phyloP scores from a whole-genome alignment of 2,797 vertebrate genomes.

The Phylloscopus collybita region DNA sequence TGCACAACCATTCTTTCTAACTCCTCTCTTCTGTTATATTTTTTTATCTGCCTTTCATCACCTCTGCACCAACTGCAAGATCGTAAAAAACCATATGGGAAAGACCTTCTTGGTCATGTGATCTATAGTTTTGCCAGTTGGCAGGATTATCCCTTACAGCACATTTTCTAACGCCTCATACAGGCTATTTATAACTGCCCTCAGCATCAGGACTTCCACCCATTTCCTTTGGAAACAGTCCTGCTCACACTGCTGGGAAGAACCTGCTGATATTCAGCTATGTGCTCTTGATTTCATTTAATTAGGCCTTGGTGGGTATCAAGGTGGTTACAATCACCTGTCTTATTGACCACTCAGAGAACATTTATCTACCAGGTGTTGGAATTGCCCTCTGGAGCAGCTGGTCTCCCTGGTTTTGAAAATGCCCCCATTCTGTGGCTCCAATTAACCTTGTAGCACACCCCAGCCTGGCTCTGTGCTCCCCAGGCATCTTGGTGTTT shows the following conservation, averaged over 20 bases:
- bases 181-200: slow-evolving; percentile 30
- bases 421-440: background rate
- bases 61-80: background rate
- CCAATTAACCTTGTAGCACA: background rate
- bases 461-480: background rate
- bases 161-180: background rate
- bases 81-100: background rate
- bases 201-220: background rate
- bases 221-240: background rate
- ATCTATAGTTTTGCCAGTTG: background rate
- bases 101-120: background rate
- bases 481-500: background rate
- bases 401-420: background rate
- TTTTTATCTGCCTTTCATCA: background rate
- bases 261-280: background rate
- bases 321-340: background rate
- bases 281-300: background rate
- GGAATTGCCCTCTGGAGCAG: background rate
- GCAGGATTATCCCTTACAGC: slow-evolving; percentile 21
- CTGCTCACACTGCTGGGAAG: background rate
- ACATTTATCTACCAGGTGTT: background rate
- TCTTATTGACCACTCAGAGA: background rate
- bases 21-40: background rate
- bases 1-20: rapidly evolving
- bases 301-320: background rate